Base-by-base conservation (phyloP, 2,797 vertebrate species). In the Pseudochirops cupreus region DNA sequence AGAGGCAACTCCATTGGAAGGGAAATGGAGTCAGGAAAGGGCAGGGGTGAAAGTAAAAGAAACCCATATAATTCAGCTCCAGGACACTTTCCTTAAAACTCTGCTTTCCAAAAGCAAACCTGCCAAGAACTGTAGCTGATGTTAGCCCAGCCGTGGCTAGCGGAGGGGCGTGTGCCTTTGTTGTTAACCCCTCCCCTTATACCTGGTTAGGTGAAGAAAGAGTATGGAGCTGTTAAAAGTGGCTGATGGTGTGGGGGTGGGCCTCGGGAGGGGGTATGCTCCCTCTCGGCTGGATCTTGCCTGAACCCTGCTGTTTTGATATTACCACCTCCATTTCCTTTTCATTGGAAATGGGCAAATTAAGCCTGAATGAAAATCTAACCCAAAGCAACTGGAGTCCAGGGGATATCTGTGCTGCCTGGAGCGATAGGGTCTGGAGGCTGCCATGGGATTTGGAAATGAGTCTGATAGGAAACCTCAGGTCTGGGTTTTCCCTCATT, bases 261-360 rank as follows among this genome's bases (percentile, higher is more conserved):
- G 62, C 1, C 5, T 0, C 1, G 18, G n/a, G 67, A 74, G 16
- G 62, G 14, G 33, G 14, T n/a, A 90, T 91, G 89, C 96, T 97
- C 62, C 92, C 28, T 96, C 92, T 95, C 57, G 91, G 26, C 13
- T 67, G 90, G 21, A 93, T n/a, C 39, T 74, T 97, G 74, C 54
- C 50, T 95, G 82, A 54, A 92, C 59, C 96, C 95, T 92, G 55
- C 90, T 96, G 96, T 93, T 82, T 58, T 96, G 50, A 46, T 93
- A 98, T 91, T 95, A 62, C 92, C 94, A 5, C 31, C 91, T 96
- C 96, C 91, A 52, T 94, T 95, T 96, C 97, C 92, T 96, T 93
- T 55, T 96, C 0, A 0, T 91, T 94, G 56, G 87, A 97, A 91
- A 94, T 94, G 96, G 97, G 74, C 91, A 95, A 94, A 91, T 87